These are phyloP conservation scores for Sciurus niger DNA, from an alignment of 2,113 vertebrate genomes.

Conservation along the genomic window DNA sequence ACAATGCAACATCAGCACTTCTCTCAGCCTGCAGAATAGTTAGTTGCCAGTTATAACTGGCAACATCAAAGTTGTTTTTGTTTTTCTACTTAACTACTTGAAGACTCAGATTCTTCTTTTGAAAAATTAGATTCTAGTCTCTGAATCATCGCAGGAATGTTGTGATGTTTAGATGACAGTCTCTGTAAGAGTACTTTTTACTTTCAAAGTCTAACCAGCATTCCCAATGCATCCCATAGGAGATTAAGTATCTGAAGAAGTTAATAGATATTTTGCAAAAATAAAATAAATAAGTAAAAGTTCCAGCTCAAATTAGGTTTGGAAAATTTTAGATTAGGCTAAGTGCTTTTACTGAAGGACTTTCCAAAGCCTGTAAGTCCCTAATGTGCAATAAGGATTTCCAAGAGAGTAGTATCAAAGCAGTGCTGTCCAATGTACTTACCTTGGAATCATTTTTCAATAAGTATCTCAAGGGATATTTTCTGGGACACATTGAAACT, in stretches of 20 bases:
- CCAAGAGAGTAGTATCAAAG: background rate
- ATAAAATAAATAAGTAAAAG: slow-evolving; percentile 32
- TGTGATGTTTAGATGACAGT: background rate
- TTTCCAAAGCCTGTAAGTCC: background rate
- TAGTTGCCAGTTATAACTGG: background rate
- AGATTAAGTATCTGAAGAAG: background rate
- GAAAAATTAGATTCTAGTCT: slow-evolving; percentile 48
- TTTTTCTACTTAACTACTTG: slow-evolving; percentile 50
- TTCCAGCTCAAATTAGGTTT: background rate
- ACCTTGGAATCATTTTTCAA: slow-evolving; percentile 48
- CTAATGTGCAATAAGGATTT: background rate
- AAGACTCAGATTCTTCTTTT: slow-evolving; percentile 45
- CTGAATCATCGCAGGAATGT: slow-evolving; percentile 17
- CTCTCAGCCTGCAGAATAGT: background rate
- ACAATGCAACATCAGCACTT: background rate
- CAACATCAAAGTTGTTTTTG: background rate
- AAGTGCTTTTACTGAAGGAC: background rate
- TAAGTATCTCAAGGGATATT: slow-evolving; percentile 27
- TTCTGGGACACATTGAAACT: slow-evolving; percentile 40
- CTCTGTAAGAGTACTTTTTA: background rate
- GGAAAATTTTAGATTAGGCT: slow-evolving; percentile 48
- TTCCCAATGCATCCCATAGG: background rate
- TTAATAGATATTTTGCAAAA: slow-evolving; percentile 1
- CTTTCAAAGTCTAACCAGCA: background rate
- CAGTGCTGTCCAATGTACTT: background rate